Evolutionary conservation across 2,888 invertebrate species (phyloP), one percentile per base, ranked within the genome.

Genomic region (Nephrotoma flavescens): DNA sequence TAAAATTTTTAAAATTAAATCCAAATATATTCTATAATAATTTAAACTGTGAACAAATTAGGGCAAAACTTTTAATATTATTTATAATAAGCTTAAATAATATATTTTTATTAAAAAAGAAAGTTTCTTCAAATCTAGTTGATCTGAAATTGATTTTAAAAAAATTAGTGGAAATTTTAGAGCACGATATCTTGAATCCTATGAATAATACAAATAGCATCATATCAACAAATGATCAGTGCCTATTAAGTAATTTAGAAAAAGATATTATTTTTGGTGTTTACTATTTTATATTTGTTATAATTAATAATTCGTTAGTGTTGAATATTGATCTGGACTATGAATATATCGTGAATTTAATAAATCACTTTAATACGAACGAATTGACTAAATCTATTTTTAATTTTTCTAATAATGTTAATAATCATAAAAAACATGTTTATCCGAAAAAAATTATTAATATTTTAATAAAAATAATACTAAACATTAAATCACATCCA

Each of bases 21-120:
- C 31, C 41, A n/a, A 15, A 12, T 1, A 86, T 52, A 15, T 52
- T 86, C 15, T 42, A 41, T 41, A 88, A 88, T 83, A 87, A 87
- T 86, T 87, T 88, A 15, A 88, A 88, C 52, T 42, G 86, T 3
- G 88, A 89, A 87, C 89, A 90, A 44, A 90, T 92, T 9, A 90
- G 90, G 88, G 89, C 89, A 3, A 90, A 91, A 87, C 87, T 91
- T 5, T 87, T 92, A 0, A 89, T 89, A 41, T 87, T 92, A 41
- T 89, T 90, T 86, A 89, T 89, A 2, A 89, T 89, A 57, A 91
- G 91, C 86, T 89, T 91, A 9, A 91, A 91, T 71, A 91, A 90
- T 87, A 89, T 91, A 71, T 90, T 90, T 86, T 88, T 89, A n/a
- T 88, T 89, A 3, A 89, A 89, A 7, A 88, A 89, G 42, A 89